Evolutionary conservation across 2,888 invertebrate species (phyloP).

Genomic region (Tenthredo amoena): DNA sequence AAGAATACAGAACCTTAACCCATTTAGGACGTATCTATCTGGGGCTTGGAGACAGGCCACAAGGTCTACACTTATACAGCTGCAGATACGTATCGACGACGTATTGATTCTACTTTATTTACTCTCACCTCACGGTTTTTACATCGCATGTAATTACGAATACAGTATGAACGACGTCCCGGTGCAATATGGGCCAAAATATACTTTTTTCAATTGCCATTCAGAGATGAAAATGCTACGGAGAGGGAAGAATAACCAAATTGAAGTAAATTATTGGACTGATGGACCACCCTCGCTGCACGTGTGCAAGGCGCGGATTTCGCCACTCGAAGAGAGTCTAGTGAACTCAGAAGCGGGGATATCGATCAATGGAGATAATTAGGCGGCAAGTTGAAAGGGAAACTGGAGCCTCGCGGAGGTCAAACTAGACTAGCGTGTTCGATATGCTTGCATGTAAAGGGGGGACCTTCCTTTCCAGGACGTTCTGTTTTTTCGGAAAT

Average conservation of each 20-base stretch:
- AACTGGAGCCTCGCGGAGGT: constrained; percentile 1
- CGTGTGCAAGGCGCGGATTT: background rate
- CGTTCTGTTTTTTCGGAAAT: background rate
- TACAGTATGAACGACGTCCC: background rate
- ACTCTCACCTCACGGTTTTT: background rate
- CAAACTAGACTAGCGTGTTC: background rate
- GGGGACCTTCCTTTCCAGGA: background rate
- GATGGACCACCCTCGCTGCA: background rate
- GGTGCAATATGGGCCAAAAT: background rate
- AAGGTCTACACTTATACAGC: background rate
- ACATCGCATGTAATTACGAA: background rate
- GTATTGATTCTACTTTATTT: constrained; percentile 38
- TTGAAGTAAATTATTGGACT: background rate
- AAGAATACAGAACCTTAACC: constrained; percentile 55
- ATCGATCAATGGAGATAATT: constrained; percentile 25
- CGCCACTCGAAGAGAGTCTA: constrained; percentile 2
- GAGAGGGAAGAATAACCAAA: background rate
- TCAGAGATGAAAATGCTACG: background rate
- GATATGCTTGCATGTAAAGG: background rate
- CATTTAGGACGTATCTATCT: constrained; percentile 55
- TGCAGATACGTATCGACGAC: constrained; percentile 2
- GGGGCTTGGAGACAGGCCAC: constrained; percentile 20
- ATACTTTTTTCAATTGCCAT: background rate
- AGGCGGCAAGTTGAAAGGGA: constrained; percentile 34
- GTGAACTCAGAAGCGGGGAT: background rate